phyloP scores from a whole-genome alignment of 1,140 invertebrate genomes.

The Chironomus striatipennis region DNA sequence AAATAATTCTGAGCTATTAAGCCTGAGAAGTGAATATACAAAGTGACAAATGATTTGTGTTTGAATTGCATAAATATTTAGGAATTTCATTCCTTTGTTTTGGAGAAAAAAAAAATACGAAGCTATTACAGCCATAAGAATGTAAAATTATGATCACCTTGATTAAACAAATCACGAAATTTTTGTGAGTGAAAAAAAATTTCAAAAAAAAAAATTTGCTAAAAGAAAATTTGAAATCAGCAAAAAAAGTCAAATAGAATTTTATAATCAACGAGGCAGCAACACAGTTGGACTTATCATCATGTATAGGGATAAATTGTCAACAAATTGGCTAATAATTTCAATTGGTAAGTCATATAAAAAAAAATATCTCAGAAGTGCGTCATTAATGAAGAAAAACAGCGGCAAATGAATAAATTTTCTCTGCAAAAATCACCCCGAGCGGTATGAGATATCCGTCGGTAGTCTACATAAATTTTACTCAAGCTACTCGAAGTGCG shows the following conservation, averaged over 20 bases:
- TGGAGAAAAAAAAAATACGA: too few relatives aligned
- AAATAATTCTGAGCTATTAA: too few relatives aligned
- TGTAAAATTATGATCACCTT: too few relatives aligned
- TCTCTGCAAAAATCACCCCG: too few relatives aligned
- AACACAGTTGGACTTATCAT: slow-evolving; percentile 4
- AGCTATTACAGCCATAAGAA: too few relatives aligned
- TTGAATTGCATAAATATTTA: not conserved
- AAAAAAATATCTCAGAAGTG: too few relatives aligned
- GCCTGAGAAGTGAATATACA: not conserved
- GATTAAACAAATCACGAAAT: not conserved
- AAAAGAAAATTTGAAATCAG: not conserved
- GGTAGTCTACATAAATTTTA: too few relatives aligned
- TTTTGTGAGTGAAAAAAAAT: not conserved
- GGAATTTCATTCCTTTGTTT: not conserved
- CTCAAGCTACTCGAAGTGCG: too few relatives aligned
- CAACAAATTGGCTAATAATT: not conserved
- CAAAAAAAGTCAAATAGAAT: not conserved
- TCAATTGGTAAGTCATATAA: slow-evolving; percentile 5
- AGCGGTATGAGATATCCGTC: too few relatives aligned
- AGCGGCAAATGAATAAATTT: too few relatives aligned
- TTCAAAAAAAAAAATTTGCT: not conserved
- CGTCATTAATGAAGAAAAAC: too few relatives aligned
- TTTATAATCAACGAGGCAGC: not conserved
- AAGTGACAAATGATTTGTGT: not conserved
- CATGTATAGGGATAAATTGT: not conserved